phyloP scores from a whole-genome alignment of 2,113 vertebrate genomes.

The Charina bottae region DNA sequence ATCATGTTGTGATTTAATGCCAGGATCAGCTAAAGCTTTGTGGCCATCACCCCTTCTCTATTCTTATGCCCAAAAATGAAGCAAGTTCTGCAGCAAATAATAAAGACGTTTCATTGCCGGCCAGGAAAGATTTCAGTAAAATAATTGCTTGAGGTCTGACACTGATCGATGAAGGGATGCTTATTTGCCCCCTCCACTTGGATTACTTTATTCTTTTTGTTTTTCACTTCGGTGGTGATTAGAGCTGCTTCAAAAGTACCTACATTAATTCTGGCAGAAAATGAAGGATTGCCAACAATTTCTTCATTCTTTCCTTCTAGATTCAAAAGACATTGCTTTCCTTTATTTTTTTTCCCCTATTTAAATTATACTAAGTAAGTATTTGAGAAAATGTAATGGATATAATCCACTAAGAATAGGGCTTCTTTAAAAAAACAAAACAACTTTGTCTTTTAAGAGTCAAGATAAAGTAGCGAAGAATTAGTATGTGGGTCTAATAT shows the following conservation, averaged over 20 bases:
- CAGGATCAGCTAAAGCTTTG: background rate
- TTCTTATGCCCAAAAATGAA: slow-evolving; percentile 17
- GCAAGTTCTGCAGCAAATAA: slow-evolving; percentile 37
- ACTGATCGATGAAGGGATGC: slow-evolving; percentile 42
- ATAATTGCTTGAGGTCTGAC: slow-evolving; percentile 36
- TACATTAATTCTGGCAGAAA: slow-evolving; percentile 51
- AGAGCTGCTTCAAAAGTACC: slow-evolving; percentile 31
- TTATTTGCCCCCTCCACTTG: slow-evolving; percentile 47
- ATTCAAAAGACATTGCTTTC: slow-evolving; percentile 47
- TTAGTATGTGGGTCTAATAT: slow-evolving; percentile 13
- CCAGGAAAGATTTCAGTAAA: slow-evolving; percentile 42
- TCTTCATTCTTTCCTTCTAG: slow-evolving; percentile 38
- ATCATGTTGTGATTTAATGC: slow-evolving; percentile 25
- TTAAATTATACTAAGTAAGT: slow-evolving; percentile 58
- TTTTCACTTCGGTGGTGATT: slow-evolving; percentile 11
- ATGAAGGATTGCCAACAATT: slow-evolving; percentile 42
- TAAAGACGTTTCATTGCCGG: slow-evolving; percentile 38
- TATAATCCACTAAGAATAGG: background rate
- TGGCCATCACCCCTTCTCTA: background rate
- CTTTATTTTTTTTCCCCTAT: slow-evolving; percentile 31
- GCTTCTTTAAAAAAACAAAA: background rate
- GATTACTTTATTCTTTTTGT: slow-evolving; percentile 42
- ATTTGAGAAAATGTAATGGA: slow-evolving; percentile 52
- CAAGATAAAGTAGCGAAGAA: background rate
- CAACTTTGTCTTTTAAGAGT: background rate